Evolutionary conservation across 2,797 vertebrate species (phyloP).

Genomic region (Natrix natrix): DNA sequence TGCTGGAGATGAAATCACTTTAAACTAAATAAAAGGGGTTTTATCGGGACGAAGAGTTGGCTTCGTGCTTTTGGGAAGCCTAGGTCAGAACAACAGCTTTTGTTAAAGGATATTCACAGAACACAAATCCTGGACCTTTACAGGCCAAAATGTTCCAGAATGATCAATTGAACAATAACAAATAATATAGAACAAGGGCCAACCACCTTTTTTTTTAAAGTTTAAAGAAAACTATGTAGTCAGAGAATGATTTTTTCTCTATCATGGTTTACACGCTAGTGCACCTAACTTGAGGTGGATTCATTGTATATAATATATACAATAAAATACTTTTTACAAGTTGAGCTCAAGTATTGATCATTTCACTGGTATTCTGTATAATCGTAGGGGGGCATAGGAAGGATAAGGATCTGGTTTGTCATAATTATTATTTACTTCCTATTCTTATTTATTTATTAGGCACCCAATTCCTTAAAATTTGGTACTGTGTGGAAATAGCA

Average conservation of each 20-base stretch:
- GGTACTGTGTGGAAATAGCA: not conserved
- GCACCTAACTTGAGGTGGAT: slow-evolving; percentile 1
- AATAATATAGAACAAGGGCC: not conserved
- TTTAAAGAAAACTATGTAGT: not conserved
- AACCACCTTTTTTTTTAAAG: not conserved
- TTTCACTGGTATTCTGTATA: not conserved
- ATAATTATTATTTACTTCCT: not conserved
- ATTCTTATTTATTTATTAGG: not conserved
- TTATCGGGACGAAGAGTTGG: too few species aligned
- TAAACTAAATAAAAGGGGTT: too few species aligned
- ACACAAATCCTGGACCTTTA: not conserved
- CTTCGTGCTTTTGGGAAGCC: too few species aligned
- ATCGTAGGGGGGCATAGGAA: not conserved
- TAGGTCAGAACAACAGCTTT: too few species aligned
- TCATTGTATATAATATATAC: slow-evolving; percentile 9
- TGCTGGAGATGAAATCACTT: too few species aligned
- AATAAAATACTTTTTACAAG: not conserved
- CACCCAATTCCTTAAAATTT: not conserved
- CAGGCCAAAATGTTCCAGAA: not conserved
- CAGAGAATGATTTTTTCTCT: not conserved
- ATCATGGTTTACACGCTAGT: not conserved
- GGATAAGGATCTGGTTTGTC: not conserved
- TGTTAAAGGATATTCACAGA: not conserved
- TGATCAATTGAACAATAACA: not conserved
- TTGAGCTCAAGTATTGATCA: not conserved